Conservation (phyloP, 2,113 vertebrate species). For the Cromileptes altivelis region DNA sequence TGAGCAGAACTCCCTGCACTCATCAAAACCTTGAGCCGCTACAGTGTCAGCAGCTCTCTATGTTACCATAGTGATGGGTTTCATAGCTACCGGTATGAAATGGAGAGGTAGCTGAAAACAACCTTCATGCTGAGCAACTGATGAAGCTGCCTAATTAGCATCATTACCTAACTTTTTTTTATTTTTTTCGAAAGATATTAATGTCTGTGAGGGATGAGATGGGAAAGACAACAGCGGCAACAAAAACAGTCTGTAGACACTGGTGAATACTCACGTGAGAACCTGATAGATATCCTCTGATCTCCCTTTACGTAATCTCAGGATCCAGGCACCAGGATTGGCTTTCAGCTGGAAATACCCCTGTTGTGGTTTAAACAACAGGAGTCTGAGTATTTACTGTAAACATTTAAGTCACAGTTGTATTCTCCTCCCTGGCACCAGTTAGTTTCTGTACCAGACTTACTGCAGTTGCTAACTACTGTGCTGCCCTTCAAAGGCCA, state of each 20-base stretch:
- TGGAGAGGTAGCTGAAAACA: slow-evolving; percentile 57
- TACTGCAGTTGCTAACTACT: not conserved
- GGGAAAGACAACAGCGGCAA: not conserved
- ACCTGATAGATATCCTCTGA: slow-evolving; percentile 95
- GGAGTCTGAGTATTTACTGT: slow-evolving; percentile 1
- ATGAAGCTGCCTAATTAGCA: slow-evolving; percentile 54
- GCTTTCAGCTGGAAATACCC: slow-evolving; percentile 99
- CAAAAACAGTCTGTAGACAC: not conserved
- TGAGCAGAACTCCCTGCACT: slow-evolving; percentile 74
- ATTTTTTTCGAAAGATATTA: not conserved
- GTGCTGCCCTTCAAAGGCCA: too few species aligned
- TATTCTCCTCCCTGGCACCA: not conserved
- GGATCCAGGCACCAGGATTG: slow-evolving; percentile 94
- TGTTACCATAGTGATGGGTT: slow-evolving; percentile 80
- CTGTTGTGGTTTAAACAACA: slow-evolving; percentile 77
- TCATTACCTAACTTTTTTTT: slow-evolving; percentile 23
- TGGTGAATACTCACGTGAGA: slow-evolving; percentile 87
- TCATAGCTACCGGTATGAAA: slow-evolving; percentile 61
- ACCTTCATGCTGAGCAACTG: slow-evolving; percentile 49
- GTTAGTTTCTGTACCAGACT: not conserved
- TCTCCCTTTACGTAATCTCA: slow-evolving; percentile 93
- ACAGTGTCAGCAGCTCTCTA: slow-evolving; percentile 76
- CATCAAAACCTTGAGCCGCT: slow-evolving; percentile 77
- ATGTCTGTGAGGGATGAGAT: not conserved
- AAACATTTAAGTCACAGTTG: not conserved